A percentile compares a stretch with the other conserved stretches of the same genome.
phyloP scores from a whole-genome alignment of 2,113 vertebrate genomes.

The Pomatorhinus ruficollis region DNA sequence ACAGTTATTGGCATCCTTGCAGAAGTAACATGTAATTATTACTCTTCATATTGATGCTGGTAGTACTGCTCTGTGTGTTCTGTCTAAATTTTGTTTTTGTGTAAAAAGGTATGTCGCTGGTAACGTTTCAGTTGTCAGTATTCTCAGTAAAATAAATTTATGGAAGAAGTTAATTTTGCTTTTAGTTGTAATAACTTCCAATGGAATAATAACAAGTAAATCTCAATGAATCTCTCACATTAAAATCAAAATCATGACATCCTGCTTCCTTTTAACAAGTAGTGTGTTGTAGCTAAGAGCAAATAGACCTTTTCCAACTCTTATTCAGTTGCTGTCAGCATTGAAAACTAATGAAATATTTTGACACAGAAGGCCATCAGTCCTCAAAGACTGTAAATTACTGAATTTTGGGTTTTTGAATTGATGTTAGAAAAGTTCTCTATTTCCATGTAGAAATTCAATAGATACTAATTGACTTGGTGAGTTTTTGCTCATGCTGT shows the following conservation, averaged over 20 bases:
- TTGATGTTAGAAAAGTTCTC: not conserved
- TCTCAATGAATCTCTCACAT: not conserved
- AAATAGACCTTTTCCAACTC: not conserved
- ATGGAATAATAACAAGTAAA: not conserved
- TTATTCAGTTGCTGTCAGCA: not conserved
- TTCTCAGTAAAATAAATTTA: not conserved
- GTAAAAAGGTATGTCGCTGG: not conserved
- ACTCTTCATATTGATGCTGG: not conserved
- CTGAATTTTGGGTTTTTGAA: not conserved
- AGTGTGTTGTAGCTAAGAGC: not conserved
- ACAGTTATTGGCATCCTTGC: not conserved
- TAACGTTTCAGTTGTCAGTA: not conserved
- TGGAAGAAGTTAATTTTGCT: not conserved
- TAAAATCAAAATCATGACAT: not conserved
- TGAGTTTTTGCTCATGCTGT: not conserved
- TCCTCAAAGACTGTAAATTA: not conserved
- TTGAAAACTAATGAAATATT: not conserved
- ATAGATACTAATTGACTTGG: not conserved
- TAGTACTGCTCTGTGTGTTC: not conserved
- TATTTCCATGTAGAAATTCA: not conserved
- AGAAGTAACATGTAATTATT: not conserved
- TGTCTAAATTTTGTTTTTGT: not conserved
- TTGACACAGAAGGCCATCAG: not conserved
- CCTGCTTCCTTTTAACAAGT: constrained; percentile 23
- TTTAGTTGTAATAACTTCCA: not conserved